Evolutionary conservation across 2,888 invertebrate genomes (phyloP).

Genomic region (Fragum sueziense): DNA sequence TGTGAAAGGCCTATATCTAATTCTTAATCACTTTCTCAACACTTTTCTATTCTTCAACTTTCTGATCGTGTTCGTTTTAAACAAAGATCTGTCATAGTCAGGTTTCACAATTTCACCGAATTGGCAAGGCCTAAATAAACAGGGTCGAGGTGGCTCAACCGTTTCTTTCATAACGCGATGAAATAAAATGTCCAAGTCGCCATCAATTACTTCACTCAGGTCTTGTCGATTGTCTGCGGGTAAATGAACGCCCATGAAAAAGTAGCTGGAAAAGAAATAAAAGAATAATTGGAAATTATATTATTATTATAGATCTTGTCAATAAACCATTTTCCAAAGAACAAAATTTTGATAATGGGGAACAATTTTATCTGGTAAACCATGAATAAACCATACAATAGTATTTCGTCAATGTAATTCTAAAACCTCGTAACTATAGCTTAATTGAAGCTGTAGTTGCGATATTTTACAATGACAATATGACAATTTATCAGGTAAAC

Average conservation of each 20-base stretch:
- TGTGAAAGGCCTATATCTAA: no score
- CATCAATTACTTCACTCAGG: neutral
- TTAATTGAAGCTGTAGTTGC: no score
- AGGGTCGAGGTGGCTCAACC: slow-evolving; percentile 41
- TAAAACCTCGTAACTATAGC: no score
- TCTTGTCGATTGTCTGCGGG: neutral
- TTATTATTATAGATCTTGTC: no score
- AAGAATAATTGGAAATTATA: no score
- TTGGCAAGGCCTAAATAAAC: slow-evolving; percentile 45
- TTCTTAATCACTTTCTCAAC: neutral
- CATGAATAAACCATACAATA: no score
- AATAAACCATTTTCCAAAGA: neutral
- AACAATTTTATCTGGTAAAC: no score
- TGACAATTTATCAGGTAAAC: neutral
- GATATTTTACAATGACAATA: neutral
- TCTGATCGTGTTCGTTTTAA: slow-evolving; percentile 27
- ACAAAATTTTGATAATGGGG: no score
- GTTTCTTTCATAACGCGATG: neutral
- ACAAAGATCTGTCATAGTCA: slow-evolving; percentile 48
- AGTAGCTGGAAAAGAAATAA: slow-evolving; percentile 1
- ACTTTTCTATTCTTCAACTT: slow-evolving; percentile 24
- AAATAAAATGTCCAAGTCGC: neutral
- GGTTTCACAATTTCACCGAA: slow-evolving; percentile 53
- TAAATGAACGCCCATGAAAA: neutral
- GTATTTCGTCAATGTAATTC: no score